These are phyloP conservation scores for Poecilia velifera DNA, from an alignment of 2,797 vertebrate species.

Conservation along the genomic window DNA sequence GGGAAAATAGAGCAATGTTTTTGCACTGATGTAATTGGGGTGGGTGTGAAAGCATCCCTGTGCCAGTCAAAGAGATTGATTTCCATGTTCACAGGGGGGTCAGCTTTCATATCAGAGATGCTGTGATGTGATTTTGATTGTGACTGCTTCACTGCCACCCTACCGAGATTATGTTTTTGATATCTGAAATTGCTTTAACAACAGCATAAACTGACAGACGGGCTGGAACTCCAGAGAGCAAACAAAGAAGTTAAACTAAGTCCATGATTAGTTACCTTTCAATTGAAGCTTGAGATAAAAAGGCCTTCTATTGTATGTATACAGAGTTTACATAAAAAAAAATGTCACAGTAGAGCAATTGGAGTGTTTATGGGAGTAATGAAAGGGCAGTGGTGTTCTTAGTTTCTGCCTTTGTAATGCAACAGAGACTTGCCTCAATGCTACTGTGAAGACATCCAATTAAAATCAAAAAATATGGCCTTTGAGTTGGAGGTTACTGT, in stretches of 20 bases:
- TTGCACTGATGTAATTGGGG: constrained; percentile 54
- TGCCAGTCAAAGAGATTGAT: constrained; percentile 84
- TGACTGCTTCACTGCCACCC: constrained; percentile 77
- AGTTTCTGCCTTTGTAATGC: constrained; percentile 62
- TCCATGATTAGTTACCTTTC: constrained; percentile 49
- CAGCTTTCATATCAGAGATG: constrained; percentile 80
- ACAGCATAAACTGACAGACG: constrained; percentile 61
- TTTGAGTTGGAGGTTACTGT: constrained; percentile 67
- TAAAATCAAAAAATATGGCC: constrained; percentile 77
- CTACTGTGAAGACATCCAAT: constrained; percentile 68
- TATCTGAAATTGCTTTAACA: constrained; percentile 71
- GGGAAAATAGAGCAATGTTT: constrained; percentile 65
- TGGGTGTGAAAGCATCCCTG: constrained; percentile 41
- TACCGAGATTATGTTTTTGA: constrained; percentile 78
- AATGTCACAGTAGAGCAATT: constrained; percentile 50
- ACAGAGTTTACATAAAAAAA: constrained; percentile 52
- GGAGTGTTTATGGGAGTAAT: constrained; percentile 68
- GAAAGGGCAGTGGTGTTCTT: constrained; percentile 67
- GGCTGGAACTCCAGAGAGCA: constrained; percentile 26
- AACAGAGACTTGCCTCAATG: constrained; percentile 66
- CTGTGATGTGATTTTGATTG: constrained; percentile 83
- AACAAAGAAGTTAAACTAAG: constrained; percentile 34
- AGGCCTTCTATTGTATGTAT: constrained; percentile 19
- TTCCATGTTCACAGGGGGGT: constrained; percentile 78
- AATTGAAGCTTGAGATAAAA: constrained; percentile 33